A percentile compares a stretch with the other conserved stretches of the same genome.
Evolutionary conservation across 2,888 invertebrate species (phyloP).

Genomic region (Xestobium rufovillosum): DNA sequence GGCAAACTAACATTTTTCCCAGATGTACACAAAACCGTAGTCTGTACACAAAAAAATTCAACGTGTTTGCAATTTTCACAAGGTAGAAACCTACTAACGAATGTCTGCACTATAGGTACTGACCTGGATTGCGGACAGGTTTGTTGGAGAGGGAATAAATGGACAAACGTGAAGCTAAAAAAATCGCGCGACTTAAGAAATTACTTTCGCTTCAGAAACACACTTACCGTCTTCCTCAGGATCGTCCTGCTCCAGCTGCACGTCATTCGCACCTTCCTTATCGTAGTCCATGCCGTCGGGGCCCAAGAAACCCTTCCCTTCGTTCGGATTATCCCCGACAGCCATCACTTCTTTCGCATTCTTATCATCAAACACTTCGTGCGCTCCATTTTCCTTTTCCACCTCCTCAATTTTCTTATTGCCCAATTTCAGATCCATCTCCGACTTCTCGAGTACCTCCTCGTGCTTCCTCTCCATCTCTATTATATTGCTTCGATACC

Average conservation of each 20-base stretch:
- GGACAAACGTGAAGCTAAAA: too few relatives aligned
- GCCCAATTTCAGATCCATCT: conserved; percentile 38
- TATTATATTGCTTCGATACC: conserved; percentile 44
- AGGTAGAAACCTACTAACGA: too few relatives aligned
- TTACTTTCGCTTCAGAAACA: conserved; percentile 4
- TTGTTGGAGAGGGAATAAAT: too few relatives aligned
- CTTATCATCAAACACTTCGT: conserved; percentile 36
- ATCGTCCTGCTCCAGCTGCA: conserved; percentile 33
- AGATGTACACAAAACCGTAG: too few relatives aligned
- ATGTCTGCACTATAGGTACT: too few relatives aligned
- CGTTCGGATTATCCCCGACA: conserved; percentile 23
- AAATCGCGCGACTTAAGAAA: too few relatives aligned
- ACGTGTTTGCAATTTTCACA: too few relatives aligned
- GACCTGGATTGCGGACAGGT: too few relatives aligned
- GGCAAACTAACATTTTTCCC: too few relatives aligned
- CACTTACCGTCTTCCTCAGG: conserved; percentile 46
- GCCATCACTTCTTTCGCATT: conserved; percentile 26
- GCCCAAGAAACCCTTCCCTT: conserved; percentile 26
- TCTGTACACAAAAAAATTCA: too few relatives aligned
- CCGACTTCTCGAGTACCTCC: conserved; percentile 31
- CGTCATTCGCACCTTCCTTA: conserved; percentile 28
- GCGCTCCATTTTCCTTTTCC: conserved; percentile 37
- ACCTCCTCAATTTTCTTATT: conserved; percentile 23
- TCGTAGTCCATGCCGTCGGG: conserved; percentile 32
- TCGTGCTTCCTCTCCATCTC: conserved; percentile 40